phyloP scores from a whole-genome alignment of 2,888 invertebrate species.

The Cephus pulcher region DNA sequence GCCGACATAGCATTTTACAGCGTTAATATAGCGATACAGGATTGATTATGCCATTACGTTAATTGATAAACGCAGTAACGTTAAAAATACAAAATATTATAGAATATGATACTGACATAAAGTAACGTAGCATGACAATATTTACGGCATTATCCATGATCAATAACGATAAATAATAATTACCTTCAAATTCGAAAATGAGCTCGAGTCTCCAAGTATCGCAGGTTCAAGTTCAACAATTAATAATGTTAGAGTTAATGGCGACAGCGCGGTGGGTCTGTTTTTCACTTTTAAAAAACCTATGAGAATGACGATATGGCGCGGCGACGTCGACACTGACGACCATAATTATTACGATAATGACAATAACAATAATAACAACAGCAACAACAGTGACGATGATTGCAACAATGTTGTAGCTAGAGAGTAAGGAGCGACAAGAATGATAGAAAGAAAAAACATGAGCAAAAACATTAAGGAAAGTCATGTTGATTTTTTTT shows the following conservation, averaged over 20 bases:
- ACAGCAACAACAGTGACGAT: constrained; percentile 27
- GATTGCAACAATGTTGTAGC: constrained; percentile 15
- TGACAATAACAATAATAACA: constrained; percentile 19
- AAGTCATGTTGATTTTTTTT: neutral
- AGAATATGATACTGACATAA: constrained; percentile 28
- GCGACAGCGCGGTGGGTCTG: constrained; percentile 19
- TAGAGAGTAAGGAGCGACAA: neutral
- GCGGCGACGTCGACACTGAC: constrained; percentile 28
- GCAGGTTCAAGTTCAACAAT: neutral
- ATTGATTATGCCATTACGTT: constrained; percentile 36
- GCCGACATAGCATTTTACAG: constrained; percentile 63
- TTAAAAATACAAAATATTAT: constrained; percentile 17
- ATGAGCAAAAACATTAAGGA: neutral
- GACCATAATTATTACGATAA: constrained; percentile 18
- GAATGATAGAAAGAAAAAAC: neutral
- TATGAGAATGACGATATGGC: constrained; percentile 21
- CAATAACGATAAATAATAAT: constrained; percentile 31
- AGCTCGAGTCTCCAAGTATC: constrained; percentile 10
- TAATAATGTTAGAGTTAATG: constrained; percentile 35
- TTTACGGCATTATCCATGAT: constrained; percentile 34
- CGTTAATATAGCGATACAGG: constrained; percentile 33
- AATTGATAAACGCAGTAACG: neutral
- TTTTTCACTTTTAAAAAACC: constrained; percentile 9
- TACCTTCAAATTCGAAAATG: constrained; percentile 16
- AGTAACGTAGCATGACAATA: constrained; percentile 39